Conservation (phyloP, 1,140 invertebrate genomes). For the Acromyrmex heyeri region DNA sequence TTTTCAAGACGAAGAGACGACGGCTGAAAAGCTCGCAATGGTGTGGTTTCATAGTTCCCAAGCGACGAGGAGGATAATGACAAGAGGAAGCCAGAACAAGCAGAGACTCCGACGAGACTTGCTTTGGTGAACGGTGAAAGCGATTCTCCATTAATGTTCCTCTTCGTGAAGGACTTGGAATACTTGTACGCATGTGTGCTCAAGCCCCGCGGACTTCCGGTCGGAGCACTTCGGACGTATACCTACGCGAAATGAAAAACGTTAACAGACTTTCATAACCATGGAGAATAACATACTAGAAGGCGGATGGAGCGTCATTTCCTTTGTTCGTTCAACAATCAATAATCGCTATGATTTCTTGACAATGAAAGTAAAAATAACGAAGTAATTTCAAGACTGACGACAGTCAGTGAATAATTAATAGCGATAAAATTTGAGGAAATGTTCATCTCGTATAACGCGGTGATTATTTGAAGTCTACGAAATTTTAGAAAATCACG, state of each 20-base stretch:
- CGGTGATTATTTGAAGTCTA: not conserved
- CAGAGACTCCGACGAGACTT: not conserved
- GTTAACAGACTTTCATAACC: conserved; percentile 19
- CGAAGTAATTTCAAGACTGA: not conserved
- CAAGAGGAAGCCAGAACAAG: not conserved
- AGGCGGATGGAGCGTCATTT: not conserved
- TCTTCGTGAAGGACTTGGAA: conserved; percentile 52
- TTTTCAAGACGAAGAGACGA: conserved; percentile 6
- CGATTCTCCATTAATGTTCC: conserved; percentile 74
- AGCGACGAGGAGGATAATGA: conserved; percentile 58
- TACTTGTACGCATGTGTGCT: conserved; percentile 45
- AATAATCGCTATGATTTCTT: not conserved
- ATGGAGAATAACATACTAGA: not conserved
- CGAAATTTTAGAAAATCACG: not conserved
- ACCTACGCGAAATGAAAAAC: conserved; percentile 6
- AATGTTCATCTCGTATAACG: not conserved
- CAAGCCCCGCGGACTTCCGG: conserved; percentile 67
- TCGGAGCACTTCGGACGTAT: conserved; percentile 21
- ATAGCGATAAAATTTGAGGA: not conserved
- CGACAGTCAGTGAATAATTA: too few relatives aligned
- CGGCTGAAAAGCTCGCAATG: conserved; percentile 57
- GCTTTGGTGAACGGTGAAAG: conserved; percentile 70
- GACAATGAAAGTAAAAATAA: not conserved
- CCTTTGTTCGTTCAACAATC: conserved; percentile 14
- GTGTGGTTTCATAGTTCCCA: conserved; percentile 59